Evolutionary conservation across 2,113 vertebrate species (phyloP), one percentile per base, ranked within the genome.

Genomic region (Aspiorhynchus laticeps): DNA sequence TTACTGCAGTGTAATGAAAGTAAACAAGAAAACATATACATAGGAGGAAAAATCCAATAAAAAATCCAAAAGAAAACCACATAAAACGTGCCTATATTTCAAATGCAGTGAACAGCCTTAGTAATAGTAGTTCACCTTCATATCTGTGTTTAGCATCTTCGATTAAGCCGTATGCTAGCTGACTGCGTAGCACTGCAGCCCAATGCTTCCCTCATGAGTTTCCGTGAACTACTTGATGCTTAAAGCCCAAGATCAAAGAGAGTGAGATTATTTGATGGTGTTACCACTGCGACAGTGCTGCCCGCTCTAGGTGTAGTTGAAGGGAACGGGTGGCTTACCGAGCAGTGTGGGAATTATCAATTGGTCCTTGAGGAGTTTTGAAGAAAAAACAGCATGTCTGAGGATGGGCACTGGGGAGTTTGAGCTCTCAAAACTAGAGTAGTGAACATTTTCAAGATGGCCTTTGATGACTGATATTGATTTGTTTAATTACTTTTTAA

Each of bases 181-280:
- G 19, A 51, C 61, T 71, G 41, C 19, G 1, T 51, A 14, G 63
- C 28, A n/a, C 38, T 71, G 28, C 46, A 53, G 79, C 38, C 48
- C 31, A 69, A 53, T 71, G 31, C 51, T 74, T 74, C 51, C 69
- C 28, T 81, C 69, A 46, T 33, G 85, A 74, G 48, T 46, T 61
- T 46, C 38, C 59, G 12, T 75, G 24, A 43, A 63, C 65, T 84
- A 84, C 46, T 56, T 26, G 76, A 76, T 31, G 36, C 31, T 79
- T 87, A 75, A 84, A 84, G 74, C 19, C 9, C 17, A 14, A 84
- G 81, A 84, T 84, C 81, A 87, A 78, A 84, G 48, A 41, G 46
- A 24, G 63, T 56, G 74, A 38, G 41, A 28, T 77, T 78, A 71
- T 77, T 46, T 87, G 82, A 84, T 78, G 48, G 41, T 48, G 31